Evolutionary conservation across 2,888 invertebrate species (phyloP).

Genomic region (Drosophila paucipuncta): DNA sequence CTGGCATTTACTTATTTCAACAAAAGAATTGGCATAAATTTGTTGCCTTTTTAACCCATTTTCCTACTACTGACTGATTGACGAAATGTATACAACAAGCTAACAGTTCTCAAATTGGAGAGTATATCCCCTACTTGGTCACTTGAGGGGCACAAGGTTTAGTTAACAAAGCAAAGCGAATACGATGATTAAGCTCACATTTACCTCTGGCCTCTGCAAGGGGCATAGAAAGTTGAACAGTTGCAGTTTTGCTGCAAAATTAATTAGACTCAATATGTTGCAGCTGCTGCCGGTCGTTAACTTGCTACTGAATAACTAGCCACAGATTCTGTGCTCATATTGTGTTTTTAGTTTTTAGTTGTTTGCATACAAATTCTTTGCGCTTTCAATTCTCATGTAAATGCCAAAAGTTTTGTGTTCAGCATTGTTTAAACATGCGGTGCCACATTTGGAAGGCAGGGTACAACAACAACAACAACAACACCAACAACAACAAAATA

Average conservation of each 20-base stretch:
- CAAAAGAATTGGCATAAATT: not conserved
- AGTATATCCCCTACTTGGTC: not conserved
- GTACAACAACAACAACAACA: not conserved
- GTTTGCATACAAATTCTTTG: conserved; percentile 47
- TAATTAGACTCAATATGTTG: conserved; percentile 76
- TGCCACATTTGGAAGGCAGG: conserved; percentile 12
- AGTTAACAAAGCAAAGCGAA: not conserved
- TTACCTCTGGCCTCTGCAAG: conserved; percentile 17
- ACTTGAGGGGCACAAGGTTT: not conserved
- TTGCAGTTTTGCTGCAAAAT: conserved; percentile 66
- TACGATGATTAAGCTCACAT: not conserved
- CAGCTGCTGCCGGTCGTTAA: conserved; percentile 20
- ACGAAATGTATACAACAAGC: not conserved
- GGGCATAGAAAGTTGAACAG: conserved; percentile 47
- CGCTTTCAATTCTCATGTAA: conserved; percentile 75
- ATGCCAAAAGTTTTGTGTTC: conserved; percentile 70
- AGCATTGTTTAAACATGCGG: conserved; percentile 61
- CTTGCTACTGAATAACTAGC: conserved; percentile 21
- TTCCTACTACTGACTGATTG: not conserved
- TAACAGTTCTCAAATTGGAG: not conserved
- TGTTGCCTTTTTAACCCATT: not conserved
- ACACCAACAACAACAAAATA: not conserved
- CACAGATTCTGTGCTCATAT: conserved; percentile 72
- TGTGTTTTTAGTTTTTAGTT: conserved; percentile 37
- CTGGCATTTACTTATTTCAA: not conserved